These are phyloP conservation scores for Sinodicranocentrus sp. DNA, from an alignment of 2,888 invertebrate genomes.

Conservation along the genomic window DNA sequence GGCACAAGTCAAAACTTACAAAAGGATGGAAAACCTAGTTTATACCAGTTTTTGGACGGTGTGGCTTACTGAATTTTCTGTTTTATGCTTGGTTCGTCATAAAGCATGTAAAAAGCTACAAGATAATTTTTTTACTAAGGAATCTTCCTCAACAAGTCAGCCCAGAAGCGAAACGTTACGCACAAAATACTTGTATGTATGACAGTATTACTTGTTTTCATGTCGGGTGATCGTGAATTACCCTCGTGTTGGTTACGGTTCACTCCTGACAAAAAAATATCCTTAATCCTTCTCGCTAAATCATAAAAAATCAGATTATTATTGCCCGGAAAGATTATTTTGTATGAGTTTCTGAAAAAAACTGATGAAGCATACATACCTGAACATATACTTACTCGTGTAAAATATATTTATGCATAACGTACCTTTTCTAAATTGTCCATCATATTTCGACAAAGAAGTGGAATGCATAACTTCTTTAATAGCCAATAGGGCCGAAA, in stretches of 20 bases:
- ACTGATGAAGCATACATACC: background rate
- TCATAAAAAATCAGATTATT: conserved; percentile 38
- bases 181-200: conserved; percentile 11
- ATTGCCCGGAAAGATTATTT: background rate
- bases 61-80: conserved; percentile 49
- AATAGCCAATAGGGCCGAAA: too few species aligned
- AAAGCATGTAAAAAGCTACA: conserved; percentile 12
- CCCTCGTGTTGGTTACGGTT: background rate
- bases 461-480: too few species aligned
- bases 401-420: conserved; percentile 1
- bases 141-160: conserved; percentile 35
- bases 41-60: conserved; percentile 1
- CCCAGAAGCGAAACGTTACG: conserved; percentile 55
- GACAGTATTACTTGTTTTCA: conserved; percentile 17
- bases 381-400: background rate
- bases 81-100: background rate
- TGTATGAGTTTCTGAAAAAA: background rate
- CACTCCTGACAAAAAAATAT: conserved; percentile 6
- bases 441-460: too few species aligned
- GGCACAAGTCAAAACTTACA: conserved; percentile 68
- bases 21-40: background rate
- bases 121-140: conserved; percentile 16
- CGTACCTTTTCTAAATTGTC: conserved; percentile 12
- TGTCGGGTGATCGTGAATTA: conserved; percentile 48
- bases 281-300: conserved; percentile 54